phyloP scores from a whole-genome alignment of 2,888 invertebrate species.

The Eubasilissa splendida region DNA sequence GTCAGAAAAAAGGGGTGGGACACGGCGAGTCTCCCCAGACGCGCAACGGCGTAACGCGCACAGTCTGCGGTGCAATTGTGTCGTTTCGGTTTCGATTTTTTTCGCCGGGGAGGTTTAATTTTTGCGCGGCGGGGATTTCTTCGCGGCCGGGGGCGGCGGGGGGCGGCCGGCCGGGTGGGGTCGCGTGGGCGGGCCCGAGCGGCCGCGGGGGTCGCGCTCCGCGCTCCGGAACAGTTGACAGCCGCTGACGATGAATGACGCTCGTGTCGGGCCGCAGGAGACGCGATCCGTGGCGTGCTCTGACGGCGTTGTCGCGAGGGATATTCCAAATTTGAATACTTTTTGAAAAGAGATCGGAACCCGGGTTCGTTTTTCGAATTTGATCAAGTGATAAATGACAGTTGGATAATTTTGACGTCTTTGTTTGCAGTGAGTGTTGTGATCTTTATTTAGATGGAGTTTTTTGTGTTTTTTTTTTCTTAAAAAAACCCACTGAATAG shows the following conservation, averaged over 20 bases:
- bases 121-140: conserved; percentile 55
- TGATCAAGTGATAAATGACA: neutral
- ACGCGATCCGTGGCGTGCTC: conserved; percentile 27
- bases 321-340: conserved; percentile 61
- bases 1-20: conserved; percentile 45
- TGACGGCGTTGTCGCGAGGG: conserved; percentile 27
- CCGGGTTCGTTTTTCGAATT: neutral
- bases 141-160: conserved; percentile 61
- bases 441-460: no score
- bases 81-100: conserved; percentile 38
- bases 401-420: no score
- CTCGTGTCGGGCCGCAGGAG: conserved; percentile 59
- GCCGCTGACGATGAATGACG: conserved; percentile 64
- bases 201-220: conserved; percentile 62
- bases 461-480: no score
- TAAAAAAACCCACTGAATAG: no score
- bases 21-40: neutral
- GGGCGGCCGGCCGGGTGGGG: conserved; percentile 59
- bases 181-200: conserved; percentile 61
- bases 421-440: no score
- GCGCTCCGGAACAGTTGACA: conserved; percentile 64
- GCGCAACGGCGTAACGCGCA: conserved; percentile 1
- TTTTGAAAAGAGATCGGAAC: conserved; percentile 7
- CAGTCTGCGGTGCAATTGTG: conserved; percentile 58
- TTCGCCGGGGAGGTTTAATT: conserved; percentile 44